Percentiles rank a stretch among this genome's conserved stretches.
Evolutionary conservation across 2,113 vertebrate species (phyloP).

Genomic region (Columba janthina): DNA sequence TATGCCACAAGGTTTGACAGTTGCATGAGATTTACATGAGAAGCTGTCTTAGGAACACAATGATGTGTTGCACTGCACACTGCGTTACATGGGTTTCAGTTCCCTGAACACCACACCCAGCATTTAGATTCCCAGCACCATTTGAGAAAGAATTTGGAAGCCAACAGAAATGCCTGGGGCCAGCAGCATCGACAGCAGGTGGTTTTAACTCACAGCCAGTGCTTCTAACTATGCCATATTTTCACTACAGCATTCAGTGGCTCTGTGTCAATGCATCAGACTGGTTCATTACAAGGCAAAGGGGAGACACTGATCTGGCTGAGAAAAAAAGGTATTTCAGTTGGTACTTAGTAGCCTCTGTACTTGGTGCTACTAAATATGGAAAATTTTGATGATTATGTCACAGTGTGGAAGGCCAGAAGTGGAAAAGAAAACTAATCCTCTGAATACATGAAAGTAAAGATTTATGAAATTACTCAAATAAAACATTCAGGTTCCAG

Average conservation of each 20-base stretch:
- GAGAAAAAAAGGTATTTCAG: neutral
- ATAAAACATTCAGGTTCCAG: neutral
- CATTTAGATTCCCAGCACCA: neutral
- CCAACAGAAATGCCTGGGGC: neutral
- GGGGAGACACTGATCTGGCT: neutral
- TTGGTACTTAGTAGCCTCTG: neutral
- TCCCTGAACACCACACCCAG: neutral
- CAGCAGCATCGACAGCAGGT: neutral
- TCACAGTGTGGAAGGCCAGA: neutral
- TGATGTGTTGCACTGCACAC: neutral
- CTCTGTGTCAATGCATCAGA: neutral
- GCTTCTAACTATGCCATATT: neutral
- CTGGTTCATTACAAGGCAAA: neutral
- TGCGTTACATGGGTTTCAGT: neutral
- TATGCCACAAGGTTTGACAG: neutral
- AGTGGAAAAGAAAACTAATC: neutral
- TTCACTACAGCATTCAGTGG: neutral
- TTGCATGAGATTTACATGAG: neutral
- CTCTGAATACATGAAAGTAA: neutral
- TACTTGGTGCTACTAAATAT: neutral
- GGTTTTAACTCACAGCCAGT: neutral
- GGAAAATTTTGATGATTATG: neutral
- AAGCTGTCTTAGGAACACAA: neutral
- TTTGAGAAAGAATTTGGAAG: conserved; percentile 13
- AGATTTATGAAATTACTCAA: neutral